Conservation (phyloP, 2,888 invertebrate species). For the Mesorhabditis sp. region DNA sequence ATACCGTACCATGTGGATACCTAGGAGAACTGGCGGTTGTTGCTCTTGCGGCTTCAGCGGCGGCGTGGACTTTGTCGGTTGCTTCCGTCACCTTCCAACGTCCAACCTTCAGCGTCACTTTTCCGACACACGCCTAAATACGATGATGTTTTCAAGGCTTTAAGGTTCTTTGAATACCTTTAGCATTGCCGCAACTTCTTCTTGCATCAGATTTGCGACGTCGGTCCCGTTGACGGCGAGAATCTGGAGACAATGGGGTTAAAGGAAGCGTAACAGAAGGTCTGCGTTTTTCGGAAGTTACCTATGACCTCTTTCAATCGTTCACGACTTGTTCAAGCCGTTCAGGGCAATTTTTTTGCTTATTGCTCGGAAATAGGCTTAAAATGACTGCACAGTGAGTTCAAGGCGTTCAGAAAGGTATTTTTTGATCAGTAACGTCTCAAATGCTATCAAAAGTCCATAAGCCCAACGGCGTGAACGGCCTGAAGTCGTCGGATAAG, state of each 20-base stretch:
- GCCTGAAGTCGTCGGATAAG: too few relatives aligned
- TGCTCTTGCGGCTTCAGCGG: conserved; percentile 29
- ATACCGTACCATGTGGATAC: background rate
- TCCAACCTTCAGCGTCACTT: conserved; percentile 31
- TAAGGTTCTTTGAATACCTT: conserved; percentile 62
- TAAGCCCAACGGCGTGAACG: too few relatives aligned
- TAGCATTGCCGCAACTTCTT: conserved; percentile 81
- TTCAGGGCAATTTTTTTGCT: too few relatives aligned
- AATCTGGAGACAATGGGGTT: conserved; percentile 60
- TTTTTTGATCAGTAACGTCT: too few relatives aligned
- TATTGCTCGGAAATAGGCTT: too few relatives aligned
- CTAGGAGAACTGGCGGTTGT: conserved; percentile 7
- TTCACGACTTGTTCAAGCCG: too few relatives aligned
- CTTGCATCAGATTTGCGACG: conserved; percentile 66
- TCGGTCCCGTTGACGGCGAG: conserved; percentile 83
- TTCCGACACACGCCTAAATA: background rate
- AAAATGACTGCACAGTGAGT: too few relatives aligned
- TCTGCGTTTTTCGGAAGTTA: too few relatives aligned
- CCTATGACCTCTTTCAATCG: too few relatives aligned
- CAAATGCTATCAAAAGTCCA: too few relatives aligned
- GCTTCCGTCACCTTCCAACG: conserved; percentile 57
- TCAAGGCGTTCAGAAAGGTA: too few relatives aligned
- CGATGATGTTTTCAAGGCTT: background rate
- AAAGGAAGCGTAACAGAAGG: too few relatives aligned
- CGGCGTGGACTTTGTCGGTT: conserved; percentile 49